Evolutionary conservation across 1,140 invertebrate genomes (phyloP), one percentile per base, ranked within the genome.

Genomic region (Teleogryllus occipitalis): DNA sequence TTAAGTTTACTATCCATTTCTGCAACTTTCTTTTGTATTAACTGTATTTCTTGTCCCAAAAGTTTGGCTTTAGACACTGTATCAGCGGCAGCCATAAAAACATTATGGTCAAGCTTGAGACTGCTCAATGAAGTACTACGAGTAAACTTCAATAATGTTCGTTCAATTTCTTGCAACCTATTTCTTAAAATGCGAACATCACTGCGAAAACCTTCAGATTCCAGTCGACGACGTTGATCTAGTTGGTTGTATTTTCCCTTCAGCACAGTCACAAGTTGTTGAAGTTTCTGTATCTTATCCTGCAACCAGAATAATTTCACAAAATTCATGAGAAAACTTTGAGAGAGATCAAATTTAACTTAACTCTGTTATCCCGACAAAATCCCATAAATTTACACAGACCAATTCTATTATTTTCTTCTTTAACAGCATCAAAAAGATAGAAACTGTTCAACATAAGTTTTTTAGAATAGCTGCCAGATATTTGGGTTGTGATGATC

Each of bases 161-260:
- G 47, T n/a, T 77, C 76, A 22, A 77, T 48, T 22, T 49, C 47
- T 77, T 10, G 39, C 21, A 77, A 18, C 7, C 76, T 39, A 18
- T 21, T 47, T 48, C 76, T 49, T 22, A 77, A 48, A 8, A 77
- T 48, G n/a, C n/a, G 47, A 48, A 54, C 48, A n/a, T 77, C 76
- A 77, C 22, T 77, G 39, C 14, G 21, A 47, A 77, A 77, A n/a
- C 76, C 76, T 48, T 77, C 76, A 22, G 76, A 39, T 77, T 77
- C 76, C 46, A 77, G 47, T 21, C 48, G 47, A 47, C 76, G 47
- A 21, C 76, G 76, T 21, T 48, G 76, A 48, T 77, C 76, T 18
- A 77, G 47, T 8, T 77, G 46, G 10, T 47, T 48, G n/a, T 49
- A 77, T 22, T 48, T 47, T 7, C 21, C 22, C 48, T 77, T 77